phyloP scores from a whole-genome alignment of 2,888 invertebrate species.

The Autographa gamma region DNA sequence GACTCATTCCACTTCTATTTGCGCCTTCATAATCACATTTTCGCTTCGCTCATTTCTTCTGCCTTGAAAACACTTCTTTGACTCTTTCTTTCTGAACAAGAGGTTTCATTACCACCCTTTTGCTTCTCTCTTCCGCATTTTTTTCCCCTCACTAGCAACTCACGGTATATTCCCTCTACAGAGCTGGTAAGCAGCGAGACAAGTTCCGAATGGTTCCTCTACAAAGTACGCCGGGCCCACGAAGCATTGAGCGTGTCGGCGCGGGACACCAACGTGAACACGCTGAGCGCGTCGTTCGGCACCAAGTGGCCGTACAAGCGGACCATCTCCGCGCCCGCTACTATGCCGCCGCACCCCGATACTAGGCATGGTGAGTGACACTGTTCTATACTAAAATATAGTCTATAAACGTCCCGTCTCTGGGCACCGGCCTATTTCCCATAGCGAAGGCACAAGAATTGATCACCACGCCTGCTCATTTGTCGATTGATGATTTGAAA shows the following conservation, averaged over 20 bases:
- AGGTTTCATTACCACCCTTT: no score
- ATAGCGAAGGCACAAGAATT: no score
- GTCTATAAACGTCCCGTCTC: no score
- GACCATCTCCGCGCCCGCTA: slow-evolving; percentile 97
- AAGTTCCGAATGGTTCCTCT: slow-evolving; percentile 94
- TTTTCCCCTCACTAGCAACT: neutral
- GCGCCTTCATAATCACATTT: no score
- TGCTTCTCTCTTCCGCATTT: neutral
- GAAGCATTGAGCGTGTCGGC: slow-evolving; percentile 94
- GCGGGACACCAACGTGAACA: slow-evolving; percentile 81
- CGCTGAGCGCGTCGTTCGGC: slow-evolving; percentile 95
- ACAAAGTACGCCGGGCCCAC: slow-evolving; percentile 96
- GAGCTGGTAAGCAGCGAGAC: slow-evolving; percentile 97
- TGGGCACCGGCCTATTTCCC: no score
- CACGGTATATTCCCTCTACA: slow-evolving; percentile 68
- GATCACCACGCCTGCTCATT: no score
- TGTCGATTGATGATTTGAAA: no score
- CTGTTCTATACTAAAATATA: neutral
- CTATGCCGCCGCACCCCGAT: slow-evolving; percentile 90
- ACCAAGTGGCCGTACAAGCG: slow-evolving; percentile 98
- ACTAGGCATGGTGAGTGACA: slow-evolving; percentile 38
- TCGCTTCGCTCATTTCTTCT: no score
- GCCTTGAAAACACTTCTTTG: no score
- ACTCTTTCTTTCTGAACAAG: no score
- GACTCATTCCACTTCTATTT: no score